Base-by-base conservation (phyloP, 2,888 invertebrate genomes). In the Ligdia adustata region DNA sequence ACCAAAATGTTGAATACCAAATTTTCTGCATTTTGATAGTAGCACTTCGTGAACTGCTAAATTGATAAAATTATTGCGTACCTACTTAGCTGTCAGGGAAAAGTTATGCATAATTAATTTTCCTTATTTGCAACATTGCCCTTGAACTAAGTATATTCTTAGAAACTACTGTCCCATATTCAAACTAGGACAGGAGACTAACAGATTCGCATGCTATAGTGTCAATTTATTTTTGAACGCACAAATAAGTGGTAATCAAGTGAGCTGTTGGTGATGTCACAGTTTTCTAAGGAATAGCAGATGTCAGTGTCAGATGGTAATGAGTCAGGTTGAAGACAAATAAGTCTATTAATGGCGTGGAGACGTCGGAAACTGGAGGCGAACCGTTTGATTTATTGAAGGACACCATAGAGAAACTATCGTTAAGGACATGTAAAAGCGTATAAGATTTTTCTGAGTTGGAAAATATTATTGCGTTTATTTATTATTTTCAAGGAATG, bases 251-350 rank as follows among this genome's bases (percentile, higher is more conserved):
- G n/a, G n/a, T n/a, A n/a, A n/a, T 28, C 9, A 28, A 43, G 24
- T 50, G 41, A 50, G 40, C 32, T 26, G 34, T 58, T 55, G 62
- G 40, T 77, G 76, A 80, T 64, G 61, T 64, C 68, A 74, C 64
- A 60, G 34, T 31, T n/a, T 75, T 77, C 64, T 64, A 47, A 54
- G 48, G 70, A 77, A 77, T 66, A 57, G 57, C 79, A 79, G 72
- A 74, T 80, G 76, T 65, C 24, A 40, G 27, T 49, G 33, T 29
- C 6, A 27, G 26, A 37, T 56, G 49, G 18, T 51, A 34, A 22
- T 69, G 74, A 73, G 44, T 79, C 77, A 79, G 64, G 44, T 54
- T 47, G 37, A 46, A 57, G 40, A 28, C 45, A 51, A 55, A 52
- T 43, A 55, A 47, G 57, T 46, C 42, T 47, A 46, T 47, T 45